These are phyloP conservation scores for Spongilla lacustris DNA, from an alignment of 37 sponge, comb jelly and placozoan genomes.

Conservation along the genomic window DNA sequence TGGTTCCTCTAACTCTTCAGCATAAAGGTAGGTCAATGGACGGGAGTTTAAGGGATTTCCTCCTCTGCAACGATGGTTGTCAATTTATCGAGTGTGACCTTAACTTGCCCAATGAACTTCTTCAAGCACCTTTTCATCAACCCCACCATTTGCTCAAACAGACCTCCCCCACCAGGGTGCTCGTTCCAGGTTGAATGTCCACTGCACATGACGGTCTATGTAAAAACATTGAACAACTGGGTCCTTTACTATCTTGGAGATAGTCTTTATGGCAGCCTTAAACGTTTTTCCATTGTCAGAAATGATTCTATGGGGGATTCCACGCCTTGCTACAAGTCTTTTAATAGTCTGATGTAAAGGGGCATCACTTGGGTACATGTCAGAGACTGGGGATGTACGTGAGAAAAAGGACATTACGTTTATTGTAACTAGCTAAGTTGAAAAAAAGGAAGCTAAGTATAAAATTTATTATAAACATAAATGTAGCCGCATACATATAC, in stretches of 20 bases:
- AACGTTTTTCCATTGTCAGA: slow-evolving; percentile 12
- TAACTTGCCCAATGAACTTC: slow-evolving; percentile 18
- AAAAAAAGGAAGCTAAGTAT: no score
- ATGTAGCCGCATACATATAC: no score
- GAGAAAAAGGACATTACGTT: no score
- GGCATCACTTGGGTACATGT: no score
- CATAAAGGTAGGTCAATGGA: slow-evolving; percentile 18
- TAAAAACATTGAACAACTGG: background rate
- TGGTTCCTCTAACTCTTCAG: slow-evolving; percentile 19
- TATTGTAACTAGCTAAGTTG: no score
- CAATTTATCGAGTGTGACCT: slow-evolving; percentile 23
- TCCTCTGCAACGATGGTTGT: slow-evolving; percentile 28
- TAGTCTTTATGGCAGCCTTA: slow-evolving; percentile 15
- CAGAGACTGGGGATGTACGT: no score
- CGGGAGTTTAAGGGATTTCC: slow-evolving; percentile 35
- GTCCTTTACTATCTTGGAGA: background rate
- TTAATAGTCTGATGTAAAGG: no score
- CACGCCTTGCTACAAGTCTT: slow-evolving; percentile 16
- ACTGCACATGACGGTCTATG: background rate
- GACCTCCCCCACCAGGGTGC: slow-evolving; percentile 23
- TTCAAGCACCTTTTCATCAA: slow-evolving; percentile 30
- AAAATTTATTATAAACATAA: no score
- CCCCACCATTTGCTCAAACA: slow-evolving; percentile 21
- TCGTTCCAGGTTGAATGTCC: slow-evolving; percentile 27
- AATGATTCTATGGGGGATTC: slow-evolving; percentile 3